Base-by-base conservation (phyloP, 2,113 vertebrate species). In the Crypturellus undulatus region DNA sequence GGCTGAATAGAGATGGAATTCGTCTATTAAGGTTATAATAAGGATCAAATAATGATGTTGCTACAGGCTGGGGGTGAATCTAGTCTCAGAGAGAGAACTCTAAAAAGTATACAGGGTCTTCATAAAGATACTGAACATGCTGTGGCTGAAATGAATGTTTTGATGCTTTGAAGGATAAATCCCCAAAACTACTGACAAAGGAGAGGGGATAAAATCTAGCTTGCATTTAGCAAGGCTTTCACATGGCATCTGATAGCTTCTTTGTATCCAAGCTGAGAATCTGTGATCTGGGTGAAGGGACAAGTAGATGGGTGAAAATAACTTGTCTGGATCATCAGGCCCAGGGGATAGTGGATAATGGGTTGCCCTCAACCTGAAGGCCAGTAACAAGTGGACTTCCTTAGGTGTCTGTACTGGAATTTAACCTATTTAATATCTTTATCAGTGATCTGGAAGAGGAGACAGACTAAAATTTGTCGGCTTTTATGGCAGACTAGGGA, bases 161-260 rank as follows among this genome's bases (percentile, higher is more conserved):
- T 79, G 52, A 76, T 87, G 90, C 69, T 90, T 86, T 70, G 63
- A 88, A 70, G 10, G 36, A 73, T 78, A 90, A 93, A 90, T 90
- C 3, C 16, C 12, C 17, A 34, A 22, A 65, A 52, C 21, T 90
- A 17, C 45, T 73, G 40, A 21, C 72, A 42, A 87, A 49, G 71
- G 58, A 47, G 62, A 52, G 7, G 51, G 9, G 20, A 69, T 51
- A 38, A 69, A 58, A 64, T 58, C 19, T 83, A 59, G 36, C 22
- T 62, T 59, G 45, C 83, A 10, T 70, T 88, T 54, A 80, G 51
- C 40, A 86, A 86, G n/a, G 59, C 15, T 84, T 93, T 92, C 36
- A 59, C 64, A 58, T 52, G 62, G 25, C 69, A 26, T 78, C 32
- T 83, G 63, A 40, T 9, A 68, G 10, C 28, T 68, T 87, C 5